A percentile compares a stretch with the other conserved stretches of the same genome.
Evolutionary conservation across 2,797 vertebrate genomes (phyloP).

Genomic region (Numenius phaeopus): DNA sequence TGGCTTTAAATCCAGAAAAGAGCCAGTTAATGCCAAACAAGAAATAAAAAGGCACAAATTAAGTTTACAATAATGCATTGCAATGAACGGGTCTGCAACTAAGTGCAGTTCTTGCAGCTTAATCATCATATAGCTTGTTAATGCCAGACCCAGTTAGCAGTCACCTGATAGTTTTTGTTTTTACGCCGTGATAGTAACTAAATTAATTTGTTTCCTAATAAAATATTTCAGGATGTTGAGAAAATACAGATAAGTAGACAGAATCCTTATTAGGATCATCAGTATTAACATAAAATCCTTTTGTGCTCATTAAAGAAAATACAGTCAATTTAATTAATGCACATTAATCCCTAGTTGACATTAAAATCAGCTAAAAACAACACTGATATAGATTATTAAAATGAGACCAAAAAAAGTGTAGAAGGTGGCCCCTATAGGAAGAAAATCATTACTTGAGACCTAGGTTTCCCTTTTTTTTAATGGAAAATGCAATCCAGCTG

Average conservation of each 20-base stretch:
- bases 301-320: constrained; percentile 95
- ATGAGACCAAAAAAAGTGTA: constrained; percentile 62
- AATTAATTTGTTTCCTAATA: constrained; percentile 86
- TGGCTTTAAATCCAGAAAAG: background rate
- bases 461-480: background rate
- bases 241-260: constrained; percentile 90
- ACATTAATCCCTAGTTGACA: constrained; percentile 94
- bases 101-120: constrained; percentile 24
- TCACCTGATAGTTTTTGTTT: constrained; percentile 73
- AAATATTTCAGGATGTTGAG: constrained; percentile 89
- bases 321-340: constrained; percentile 98
- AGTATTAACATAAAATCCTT: constrained; percentile 96
- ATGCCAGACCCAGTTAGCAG: constrained; percentile 45
- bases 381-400: constrained; percentile 83
- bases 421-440: constrained; percentile 62
- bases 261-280: constrained; percentile 91
- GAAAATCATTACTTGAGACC: constrained; percentile 43
- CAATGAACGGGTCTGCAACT: background rate
- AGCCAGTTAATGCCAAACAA: background rate
- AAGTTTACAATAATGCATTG: background rate
- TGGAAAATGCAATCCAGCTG: background rate
- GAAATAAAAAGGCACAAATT: background rate
- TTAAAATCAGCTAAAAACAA: constrained; percentile 90
- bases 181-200: constrained; percentile 76
- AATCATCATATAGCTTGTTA: constrained; percentile 4